Conservation (phyloP, 2,797 vertebrate species). For the Karalla daura region DNA sequence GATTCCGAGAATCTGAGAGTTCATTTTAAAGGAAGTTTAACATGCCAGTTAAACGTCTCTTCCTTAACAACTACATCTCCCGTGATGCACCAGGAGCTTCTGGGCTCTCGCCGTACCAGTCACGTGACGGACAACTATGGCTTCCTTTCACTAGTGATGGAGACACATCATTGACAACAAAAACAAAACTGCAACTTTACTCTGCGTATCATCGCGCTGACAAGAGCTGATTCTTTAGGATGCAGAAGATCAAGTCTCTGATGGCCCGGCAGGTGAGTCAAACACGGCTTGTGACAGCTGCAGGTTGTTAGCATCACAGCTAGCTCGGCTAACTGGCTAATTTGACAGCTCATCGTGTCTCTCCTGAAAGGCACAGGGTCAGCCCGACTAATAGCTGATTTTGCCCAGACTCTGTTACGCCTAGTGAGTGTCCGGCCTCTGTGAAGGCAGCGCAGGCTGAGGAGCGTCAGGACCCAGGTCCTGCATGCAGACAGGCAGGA, state of each 20-base stretch:
- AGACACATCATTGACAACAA: slow-evolving; percentile 64
- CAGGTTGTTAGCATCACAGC: slow-evolving; percentile 60
- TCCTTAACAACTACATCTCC: slow-evolving; percentile 82
- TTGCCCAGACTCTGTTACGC: background rate
- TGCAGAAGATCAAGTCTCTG: slow-evolving; percentile 99
- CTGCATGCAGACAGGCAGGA: fast-evolving
- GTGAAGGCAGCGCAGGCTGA: background rate
- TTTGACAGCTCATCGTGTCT: slow-evolving; percentile 67
- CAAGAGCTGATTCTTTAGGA: slow-evolving; percentile 57
- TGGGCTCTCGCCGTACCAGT: slow-evolving; percentile 26
- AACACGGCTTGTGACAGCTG: slow-evolving; percentile 26
- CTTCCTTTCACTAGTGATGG: slow-evolving; percentile 76
- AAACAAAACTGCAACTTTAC: slow-evolving; percentile 25
- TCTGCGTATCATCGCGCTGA: background rate
- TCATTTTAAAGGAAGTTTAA: too few relatives aligned
- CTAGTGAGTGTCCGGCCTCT: background rate
- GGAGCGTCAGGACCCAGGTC: background rate
- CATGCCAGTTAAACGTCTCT: too few relatives aligned
- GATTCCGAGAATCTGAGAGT: too few relatives aligned
- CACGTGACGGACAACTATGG: slow-evolving; percentile 90
- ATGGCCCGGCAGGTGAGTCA: slow-evolving; percentile 95
- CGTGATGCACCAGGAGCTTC: slow-evolving; percentile 56
- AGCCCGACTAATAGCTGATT: background rate
- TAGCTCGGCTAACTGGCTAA: slow-evolving; percentile 65
- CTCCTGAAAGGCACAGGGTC: slow-evolving; percentile 14